Evolutionary conservation across 2,113 vertebrate genomes (phyloP), one percentile per base, ranked within the genome.

Genomic region (Xiphophorus hellerii): DNA sequence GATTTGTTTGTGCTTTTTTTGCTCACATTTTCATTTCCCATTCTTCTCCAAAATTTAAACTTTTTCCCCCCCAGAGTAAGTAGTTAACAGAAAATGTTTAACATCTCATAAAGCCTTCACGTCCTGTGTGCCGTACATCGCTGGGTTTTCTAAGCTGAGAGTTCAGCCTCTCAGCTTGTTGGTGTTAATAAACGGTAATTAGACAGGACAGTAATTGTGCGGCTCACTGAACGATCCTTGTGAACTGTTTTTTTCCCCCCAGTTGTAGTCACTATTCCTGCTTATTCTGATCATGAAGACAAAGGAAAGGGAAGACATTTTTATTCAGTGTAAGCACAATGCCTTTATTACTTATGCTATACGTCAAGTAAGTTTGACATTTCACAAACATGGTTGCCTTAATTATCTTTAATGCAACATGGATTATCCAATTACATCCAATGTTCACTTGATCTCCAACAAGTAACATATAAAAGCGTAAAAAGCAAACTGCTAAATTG

Each of bases 161-260:
- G 33, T 66, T 33, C 62, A 51, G 69, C 60, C 37, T 87, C 29
- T 67, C 10, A 0, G 17, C 69, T 74, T 20, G 7, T 76, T 61
- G 58, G 68, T 73, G 71, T 79, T 85, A 81, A 80, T 63, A 64
- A 65, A 75, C 71, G 71, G 67, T 85, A 88, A 90, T 89, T 88
- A 89, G 68, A 69, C 75, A 48, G 73, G 82, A 71, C 83, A 77
- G 67, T 78, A 86, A 87, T 75, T 86, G 85, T 87, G 78, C 71
- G 44, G 84, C 63, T 81, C 54, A 63, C 60, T 80, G 72, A 85
- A 73, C 42, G 51, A 61, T 3, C 29, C 54, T 75, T 80, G 15
- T 66, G 68, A 31, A 58, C 28, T 58, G 28, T 66, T 22, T 30
- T 30, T 42, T 15, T 13, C 62, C 48, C 37, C 15, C 35, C 25